Percentiles rank a stretch among this genome's conserved stretches.
Evolutionary conservation across 2,888 invertebrate species (phyloP).

Genomic region (Phorcus lineatus): DNA sequence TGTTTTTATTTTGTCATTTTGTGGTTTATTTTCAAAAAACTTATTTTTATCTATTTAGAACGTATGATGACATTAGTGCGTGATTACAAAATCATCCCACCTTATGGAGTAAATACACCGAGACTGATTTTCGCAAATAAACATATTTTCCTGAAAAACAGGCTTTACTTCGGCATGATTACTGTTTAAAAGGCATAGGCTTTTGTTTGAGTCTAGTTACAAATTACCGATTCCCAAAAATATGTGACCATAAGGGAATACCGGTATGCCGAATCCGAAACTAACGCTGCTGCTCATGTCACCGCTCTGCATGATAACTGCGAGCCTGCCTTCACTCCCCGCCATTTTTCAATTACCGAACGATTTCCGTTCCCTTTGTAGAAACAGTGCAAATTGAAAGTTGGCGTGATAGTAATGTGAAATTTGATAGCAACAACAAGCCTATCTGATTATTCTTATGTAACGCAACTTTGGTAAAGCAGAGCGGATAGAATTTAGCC

Average conservation of each 20-base stretch:
- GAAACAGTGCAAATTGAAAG: neutral
- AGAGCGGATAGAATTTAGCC: neutral
- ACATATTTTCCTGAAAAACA: no score
- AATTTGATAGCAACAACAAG: neutral
- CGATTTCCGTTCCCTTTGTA: slow-evolving; percentile 13
- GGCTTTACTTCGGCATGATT: no score
- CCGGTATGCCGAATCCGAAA: neutral
- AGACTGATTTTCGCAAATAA: no score
- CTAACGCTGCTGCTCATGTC: neutral
- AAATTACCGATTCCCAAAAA: no score
- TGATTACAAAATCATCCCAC: no score
- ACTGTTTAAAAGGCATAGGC: no score
- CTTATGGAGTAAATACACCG: no score
- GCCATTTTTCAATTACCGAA: slow-evolving; percentile 18
- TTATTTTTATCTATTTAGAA: no score
- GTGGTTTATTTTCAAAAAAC: no score
- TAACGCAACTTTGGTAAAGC: neutral
- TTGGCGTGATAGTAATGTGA: neutral
- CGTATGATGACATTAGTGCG: no score
- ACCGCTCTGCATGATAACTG: slow-evolving; percentile 16
- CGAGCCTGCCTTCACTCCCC: neutral
- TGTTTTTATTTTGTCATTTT: no score
- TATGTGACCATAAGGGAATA: neutral
- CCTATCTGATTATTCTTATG: slow-evolving; percentile 10
- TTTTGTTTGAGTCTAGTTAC: no score